Percentiles rank a stretch among this genome's conserved stretches.
phyloP scores from a whole-genome alignment of 2,113 vertebrate genomes.

The Grus americana region DNA sequence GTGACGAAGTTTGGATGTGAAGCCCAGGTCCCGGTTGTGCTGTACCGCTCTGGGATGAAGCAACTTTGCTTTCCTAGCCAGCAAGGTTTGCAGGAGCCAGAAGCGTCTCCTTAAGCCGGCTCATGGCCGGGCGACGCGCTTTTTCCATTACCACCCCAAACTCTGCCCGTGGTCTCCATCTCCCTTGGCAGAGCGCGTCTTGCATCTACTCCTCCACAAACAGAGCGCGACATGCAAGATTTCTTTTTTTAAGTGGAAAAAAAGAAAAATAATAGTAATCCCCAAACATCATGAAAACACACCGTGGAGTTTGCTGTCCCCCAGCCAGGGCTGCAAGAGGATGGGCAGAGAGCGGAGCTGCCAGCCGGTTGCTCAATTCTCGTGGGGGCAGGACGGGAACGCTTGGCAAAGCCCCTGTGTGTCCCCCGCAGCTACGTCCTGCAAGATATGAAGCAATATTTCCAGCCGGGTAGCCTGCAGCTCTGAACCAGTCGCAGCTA shows the following conservation, averaged over 20 bases:
- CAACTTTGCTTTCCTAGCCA: not conserved
- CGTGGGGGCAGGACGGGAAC: not conserved
- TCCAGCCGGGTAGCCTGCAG: not conserved
- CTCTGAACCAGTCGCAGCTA: not conserved
- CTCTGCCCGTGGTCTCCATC: not conserved
- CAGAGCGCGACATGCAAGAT: not conserved
- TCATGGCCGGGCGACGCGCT: not conserved
- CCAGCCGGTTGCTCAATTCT: not conserved
- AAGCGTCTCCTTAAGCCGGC: not conserved
- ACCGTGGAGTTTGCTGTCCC: accelerated
- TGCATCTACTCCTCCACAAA: not conserved
- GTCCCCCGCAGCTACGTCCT: not conserved
- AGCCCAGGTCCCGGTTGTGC: not conserved
- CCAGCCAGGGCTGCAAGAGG: not conserved
- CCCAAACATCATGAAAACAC: not conserved
- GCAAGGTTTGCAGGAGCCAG: not conserved
- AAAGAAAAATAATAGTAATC: not conserved
- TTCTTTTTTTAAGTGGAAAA: not conserved
- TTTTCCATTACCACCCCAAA: slow-evolving; percentile 41
- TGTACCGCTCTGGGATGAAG: not conserved
- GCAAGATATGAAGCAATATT: not conserved
- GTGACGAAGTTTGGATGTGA: not conserved
- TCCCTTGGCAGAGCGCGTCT: not conserved
- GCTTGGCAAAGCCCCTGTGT: not conserved
- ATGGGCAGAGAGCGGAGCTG: not conserved